These are phyloP conservation scores for Cephus rjabovi DNA, from an alignment of 2,888 invertebrate species.

Conservation along the genomic window DNA sequence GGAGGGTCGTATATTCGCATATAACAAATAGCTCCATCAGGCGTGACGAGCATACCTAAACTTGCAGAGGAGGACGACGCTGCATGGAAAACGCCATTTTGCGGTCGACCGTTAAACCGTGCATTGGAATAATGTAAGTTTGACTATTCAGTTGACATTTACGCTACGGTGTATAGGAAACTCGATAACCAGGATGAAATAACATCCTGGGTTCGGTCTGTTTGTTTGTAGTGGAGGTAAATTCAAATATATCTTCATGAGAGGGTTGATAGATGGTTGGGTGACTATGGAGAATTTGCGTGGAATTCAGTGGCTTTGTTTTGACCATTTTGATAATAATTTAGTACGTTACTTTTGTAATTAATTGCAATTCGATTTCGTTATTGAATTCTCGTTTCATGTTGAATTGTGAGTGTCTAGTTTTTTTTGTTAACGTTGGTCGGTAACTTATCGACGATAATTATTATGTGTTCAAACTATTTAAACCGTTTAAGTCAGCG, in stretches of 20 bases:
- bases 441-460: not conserved
- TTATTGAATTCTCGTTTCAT: not conserved
- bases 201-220: not conserved
- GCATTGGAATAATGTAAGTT: not conserved
- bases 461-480: not conserved
- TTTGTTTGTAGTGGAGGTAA: not conserved
- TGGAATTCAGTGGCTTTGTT: not conserved
- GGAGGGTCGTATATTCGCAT: not conserved
- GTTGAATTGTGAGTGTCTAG: not conserved
- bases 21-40: slow-evolving; percentile 3
- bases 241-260: not conserved
- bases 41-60: slow-evolving; percentile 3
- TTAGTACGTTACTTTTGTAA: not conserved
- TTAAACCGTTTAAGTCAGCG: not conserved
- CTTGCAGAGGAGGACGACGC: not conserved
- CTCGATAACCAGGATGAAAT: not conserved
- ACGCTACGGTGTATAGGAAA: not conserved
- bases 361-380: not conserved
- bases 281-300: not conserved
- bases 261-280: not conserved
- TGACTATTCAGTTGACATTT: not conserved
- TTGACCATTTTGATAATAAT: not conserved
- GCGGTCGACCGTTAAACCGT: not conserved
- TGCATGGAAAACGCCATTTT: not conserved
- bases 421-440: not conserved